phyloP scores from a whole-genome alignment of 2,113 vertebrate species.

The Ictalurus furcatus region DNA sequence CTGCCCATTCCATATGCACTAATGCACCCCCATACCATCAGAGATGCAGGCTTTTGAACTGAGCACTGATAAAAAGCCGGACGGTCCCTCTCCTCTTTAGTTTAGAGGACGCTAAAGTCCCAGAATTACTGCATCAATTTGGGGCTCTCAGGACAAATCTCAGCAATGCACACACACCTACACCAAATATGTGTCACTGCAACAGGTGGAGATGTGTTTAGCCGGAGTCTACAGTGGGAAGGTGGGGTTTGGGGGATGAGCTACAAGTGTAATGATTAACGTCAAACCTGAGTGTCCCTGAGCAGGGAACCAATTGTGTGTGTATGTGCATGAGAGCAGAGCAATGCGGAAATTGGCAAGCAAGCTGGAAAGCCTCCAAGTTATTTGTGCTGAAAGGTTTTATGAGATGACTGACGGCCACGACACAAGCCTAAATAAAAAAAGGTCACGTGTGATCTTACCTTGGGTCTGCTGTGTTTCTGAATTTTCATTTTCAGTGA shows the following conservation, averaged over 20 bases:
- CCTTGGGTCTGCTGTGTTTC: neutral
- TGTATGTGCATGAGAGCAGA: neutral
- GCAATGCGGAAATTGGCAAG: neutral
- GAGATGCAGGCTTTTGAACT: too few relatives aligned
- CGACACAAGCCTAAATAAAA: neutral
- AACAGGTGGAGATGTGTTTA: neutral
- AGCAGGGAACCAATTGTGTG: neutral
- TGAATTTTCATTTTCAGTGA: neutral
- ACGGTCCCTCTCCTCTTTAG: too few relatives aligned
- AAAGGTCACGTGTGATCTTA: neutral
- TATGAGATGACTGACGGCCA: neutral
- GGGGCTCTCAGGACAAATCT: neutral
- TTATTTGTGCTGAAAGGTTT: neutral
- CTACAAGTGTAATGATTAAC: constrained; percentile 6
- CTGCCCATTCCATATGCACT: too few relatives aligned
- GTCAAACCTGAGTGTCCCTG: neutral
- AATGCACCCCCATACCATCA: too few relatives aligned
- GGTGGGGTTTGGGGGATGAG: neutral
- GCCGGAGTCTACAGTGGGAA: neutral
- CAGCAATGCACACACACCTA: neutral
- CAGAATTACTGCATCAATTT: neutral
- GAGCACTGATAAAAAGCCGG: too few relatives aligned
- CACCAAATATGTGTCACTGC: neutral
- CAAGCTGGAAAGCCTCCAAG: neutral
- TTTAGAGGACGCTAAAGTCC: neutral